Base-by-base conservation (phyloP, 2,113 vertebrate species). In the Tetraodon nigroviridis region DNA sequence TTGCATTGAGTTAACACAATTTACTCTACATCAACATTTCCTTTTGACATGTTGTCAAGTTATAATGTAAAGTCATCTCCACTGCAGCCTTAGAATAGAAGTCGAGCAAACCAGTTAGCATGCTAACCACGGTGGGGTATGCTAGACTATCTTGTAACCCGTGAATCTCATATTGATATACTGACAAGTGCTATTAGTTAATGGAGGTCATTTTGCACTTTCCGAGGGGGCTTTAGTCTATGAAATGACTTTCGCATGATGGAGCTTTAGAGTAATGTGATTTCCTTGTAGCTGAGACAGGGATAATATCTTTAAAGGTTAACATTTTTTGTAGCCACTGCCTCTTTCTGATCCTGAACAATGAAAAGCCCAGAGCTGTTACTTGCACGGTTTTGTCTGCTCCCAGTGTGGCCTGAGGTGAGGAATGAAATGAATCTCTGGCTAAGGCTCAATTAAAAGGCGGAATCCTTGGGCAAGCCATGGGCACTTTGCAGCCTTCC, bases 391-490 rank as follows among this genome's bases (percentile, higher is more conserved):
- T 64, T 85, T 66, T 69, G 76, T 79, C 67, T 61, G 70, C 67
- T 83, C 61, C 50, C 45, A 78, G 72, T 45, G 49, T 73, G 57
- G 78, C 75, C 64, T 20, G 37, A 58, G 75, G 80, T 83, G 75
- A 55, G 13, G 58, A 67, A 56, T 80, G 84, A 84, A 84, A 84
- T 81, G 75, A 81, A 87, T 85, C 80, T 59, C 48, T 76, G 79
- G 84, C 79, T 87, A 85, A 82, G 61, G 73, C 80, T 84, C 82
- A 86, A 82, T 88, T 85, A 87, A 83, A 82, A 83, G 61, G 67
- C 71, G 59, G 64, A 64, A 73, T 78, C 69, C 56, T 56, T 81
- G 11, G 60, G 75, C 76, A 64, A 56, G 84, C 86, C 64, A 7
- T 64, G 55, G 83, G 83, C 78, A 11, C 67, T 56, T 69, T 7